These are phyloP conservation scores for Octodonta nipae DNA, from an alignment of 2,888 invertebrate species.

Conservation along the genomic window DNA sequence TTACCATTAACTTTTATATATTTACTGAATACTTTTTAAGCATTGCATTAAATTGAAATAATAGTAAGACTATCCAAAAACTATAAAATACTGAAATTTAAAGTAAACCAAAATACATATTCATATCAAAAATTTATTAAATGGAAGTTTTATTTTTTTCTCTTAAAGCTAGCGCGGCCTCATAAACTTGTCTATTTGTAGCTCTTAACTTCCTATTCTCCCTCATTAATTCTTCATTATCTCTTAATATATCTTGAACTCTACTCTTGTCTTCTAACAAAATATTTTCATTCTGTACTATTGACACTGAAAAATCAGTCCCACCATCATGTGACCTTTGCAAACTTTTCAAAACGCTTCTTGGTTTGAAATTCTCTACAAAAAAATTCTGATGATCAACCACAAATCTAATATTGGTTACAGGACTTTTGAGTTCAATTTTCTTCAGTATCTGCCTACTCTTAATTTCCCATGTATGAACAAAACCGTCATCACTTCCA, in stretches of 20 bases:
- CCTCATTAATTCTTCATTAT: slow-evolving; percentile 27
- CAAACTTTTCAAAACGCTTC: slow-evolving; percentile 45
- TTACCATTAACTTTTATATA: no score
- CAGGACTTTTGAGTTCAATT: slow-evolving; percentile 57
- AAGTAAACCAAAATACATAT: no score
- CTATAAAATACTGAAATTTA: no score
- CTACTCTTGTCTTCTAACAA: slow-evolving; percentile 16
- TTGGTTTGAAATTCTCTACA: slow-evolving; percentile 44
- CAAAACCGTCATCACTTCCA: slow-evolving; percentile 59
- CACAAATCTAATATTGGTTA: slow-evolving; percentile 58
- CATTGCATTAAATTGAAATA: no score
- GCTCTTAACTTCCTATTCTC: slow-evolving; percentile 43
- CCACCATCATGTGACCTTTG: slow-evolving; percentile 49
- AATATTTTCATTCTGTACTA: slow-evolving; percentile 35
- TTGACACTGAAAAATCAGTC: slow-evolving; percentile 36
- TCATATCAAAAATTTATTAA: no score
- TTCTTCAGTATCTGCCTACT: slow-evolving; percentile 61
- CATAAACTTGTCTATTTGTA: slow-evolving; percentile 47
- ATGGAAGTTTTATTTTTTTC: slow-evolving; percentile 12
- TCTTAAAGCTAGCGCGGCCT: slow-evolving; percentile 21
- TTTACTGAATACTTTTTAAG: no score
- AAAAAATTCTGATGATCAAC: slow-evolving; percentile 47
- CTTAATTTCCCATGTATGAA: slow-evolving; percentile 68
- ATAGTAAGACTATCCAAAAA: no score
- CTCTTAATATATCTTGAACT: slow-evolving; percentile 13